Conservation (phyloP, 2,888 invertebrate species). For the Amitus sp. region DNA sequence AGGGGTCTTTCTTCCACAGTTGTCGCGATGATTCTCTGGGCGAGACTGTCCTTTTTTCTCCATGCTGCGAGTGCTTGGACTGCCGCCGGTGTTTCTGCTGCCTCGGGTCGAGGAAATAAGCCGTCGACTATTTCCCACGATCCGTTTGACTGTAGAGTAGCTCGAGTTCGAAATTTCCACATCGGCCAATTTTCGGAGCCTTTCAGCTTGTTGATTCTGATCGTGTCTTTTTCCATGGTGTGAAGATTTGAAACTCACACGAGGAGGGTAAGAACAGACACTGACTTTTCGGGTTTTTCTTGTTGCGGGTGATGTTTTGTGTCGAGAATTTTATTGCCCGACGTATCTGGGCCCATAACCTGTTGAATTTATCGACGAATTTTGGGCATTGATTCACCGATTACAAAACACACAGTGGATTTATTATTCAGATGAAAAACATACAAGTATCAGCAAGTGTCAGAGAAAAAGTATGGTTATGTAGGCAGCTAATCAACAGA, state of each 20-base stretch:
- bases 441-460: too few species aligned
- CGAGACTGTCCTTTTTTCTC: slow-evolving; percentile 16
- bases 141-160: slow-evolving; percentile 14
- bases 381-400: too few species aligned
- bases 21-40: slow-evolving; percentile 24
- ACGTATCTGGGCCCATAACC: slow-evolving; percentile 11
- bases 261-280: neutral
- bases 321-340: neutral
- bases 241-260: slow-evolving; percentile 5
- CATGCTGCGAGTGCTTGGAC: slow-evolving; percentile 7
- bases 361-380: too few species aligned
- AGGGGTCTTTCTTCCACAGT: slow-evolving; percentile 16
- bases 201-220: too few species aligned
- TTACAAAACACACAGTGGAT: too few species aligned
- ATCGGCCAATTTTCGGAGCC: slow-evolving; percentile 16
- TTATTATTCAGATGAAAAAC: too few species aligned
- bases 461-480: too few species aligned
- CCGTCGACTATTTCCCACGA: slow-evolving; percentile 12
- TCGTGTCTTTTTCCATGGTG: slow-evolving; percentile 18
- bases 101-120: too few species aligned
- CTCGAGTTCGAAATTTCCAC: slow-evolving; percentile 18
- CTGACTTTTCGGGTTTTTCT: neutral
- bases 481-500: too few species aligned
- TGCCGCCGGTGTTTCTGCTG: too few species aligned
- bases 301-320: too few species aligned